phyloP scores from a whole-genome alignment of 1,140 invertebrate genomes.

The Riptortus pedestris region DNA sequence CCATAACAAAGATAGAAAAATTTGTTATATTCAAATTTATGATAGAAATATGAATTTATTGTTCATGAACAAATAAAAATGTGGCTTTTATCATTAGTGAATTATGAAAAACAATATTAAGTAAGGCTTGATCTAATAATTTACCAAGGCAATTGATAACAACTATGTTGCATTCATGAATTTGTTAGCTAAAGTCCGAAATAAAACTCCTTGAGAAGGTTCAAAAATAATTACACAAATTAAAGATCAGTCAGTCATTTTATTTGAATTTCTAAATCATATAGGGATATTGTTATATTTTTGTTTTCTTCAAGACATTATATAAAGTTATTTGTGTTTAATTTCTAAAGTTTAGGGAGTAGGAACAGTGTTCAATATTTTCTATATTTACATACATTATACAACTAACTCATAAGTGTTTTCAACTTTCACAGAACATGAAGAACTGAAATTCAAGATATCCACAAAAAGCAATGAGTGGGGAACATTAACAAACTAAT shows the following conservation, averaged over 20 bases:
- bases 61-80: too few relatives aligned
- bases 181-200: too few relatives aligned
- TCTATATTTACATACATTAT: neutral
- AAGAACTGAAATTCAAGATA: neutral
- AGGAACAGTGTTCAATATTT: neutral
- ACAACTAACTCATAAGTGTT: neutral
- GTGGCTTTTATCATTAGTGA: too few relatives aligned
- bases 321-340: neutral
- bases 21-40: too few relatives aligned
- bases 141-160: too few relatives aligned
- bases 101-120: too few relatives aligned
- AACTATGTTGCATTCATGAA: too few relatives aligned
- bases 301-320: neutral
- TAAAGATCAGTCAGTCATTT: neutral
- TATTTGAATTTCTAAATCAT: neutral
- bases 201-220: too few relatives aligned
- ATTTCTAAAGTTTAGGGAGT: neutral
- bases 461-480: neutral
- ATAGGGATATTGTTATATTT: neutral
- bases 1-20: too few relatives aligned
- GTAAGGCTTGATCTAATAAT: too few relatives aligned
- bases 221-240: neutral
- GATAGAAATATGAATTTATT: too few relatives aligned
- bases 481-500: conserved; percentile 6
- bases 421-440: neutral